A percentile compares a stretch with the other conserved stretches of the same genome.
These are phyloP conservation scores for Operophtera brumata DNA, from an alignment of 2,888 invertebrate genomes.

Conservation along the genomic window DNA sequence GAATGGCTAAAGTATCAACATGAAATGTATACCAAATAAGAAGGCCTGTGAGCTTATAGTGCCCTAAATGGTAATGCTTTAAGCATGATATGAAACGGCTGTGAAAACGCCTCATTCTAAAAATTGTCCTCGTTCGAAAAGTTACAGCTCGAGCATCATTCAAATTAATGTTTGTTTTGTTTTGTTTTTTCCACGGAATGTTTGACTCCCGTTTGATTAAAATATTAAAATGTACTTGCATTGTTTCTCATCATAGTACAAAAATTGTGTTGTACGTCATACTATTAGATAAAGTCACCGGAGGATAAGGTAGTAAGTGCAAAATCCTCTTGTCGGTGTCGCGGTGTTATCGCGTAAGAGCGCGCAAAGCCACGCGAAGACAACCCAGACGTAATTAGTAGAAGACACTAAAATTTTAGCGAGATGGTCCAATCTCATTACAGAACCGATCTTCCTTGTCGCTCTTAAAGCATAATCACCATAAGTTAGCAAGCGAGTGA, in stretches of 20 bases:
- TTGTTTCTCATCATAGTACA: conserved; percentile 41
- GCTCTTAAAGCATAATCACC: conserved; percentile 79
- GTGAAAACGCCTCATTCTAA: conserved; percentile 74
- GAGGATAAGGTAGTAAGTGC: conserved; percentile 46
- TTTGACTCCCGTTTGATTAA: conserved; percentile 64
- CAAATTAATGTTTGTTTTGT: conserved; percentile 78
- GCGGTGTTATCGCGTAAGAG: conserved; percentile 32
- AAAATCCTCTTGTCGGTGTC: conserved; percentile 23
- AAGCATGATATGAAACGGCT: no score
- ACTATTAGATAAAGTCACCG: conserved; percentile 55
- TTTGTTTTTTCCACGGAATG: conserved; percentile 65
- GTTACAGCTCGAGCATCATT: conserved; percentile 72
- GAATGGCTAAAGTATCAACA: no score
- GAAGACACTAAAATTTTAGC: conserved; percentile 78
- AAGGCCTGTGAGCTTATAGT: no score
- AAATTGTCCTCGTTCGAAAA: conserved; percentile 72
- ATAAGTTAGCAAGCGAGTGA: conserved; percentile 79
- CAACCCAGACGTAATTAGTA: conserved; percentile 74
- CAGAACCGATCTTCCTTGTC: conserved; percentile 78
- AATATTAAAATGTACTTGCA: conserved; percentile 49
- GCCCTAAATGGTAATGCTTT: no score
- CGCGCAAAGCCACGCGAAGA: conserved; percentile 36
- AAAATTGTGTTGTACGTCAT: conserved; percentile 35
- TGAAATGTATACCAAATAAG: no score
- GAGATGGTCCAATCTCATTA: conserved; percentile 79